Conservation (phyloP, 1,140 invertebrate genomes). For the Drosophila navojoa region DNA sequence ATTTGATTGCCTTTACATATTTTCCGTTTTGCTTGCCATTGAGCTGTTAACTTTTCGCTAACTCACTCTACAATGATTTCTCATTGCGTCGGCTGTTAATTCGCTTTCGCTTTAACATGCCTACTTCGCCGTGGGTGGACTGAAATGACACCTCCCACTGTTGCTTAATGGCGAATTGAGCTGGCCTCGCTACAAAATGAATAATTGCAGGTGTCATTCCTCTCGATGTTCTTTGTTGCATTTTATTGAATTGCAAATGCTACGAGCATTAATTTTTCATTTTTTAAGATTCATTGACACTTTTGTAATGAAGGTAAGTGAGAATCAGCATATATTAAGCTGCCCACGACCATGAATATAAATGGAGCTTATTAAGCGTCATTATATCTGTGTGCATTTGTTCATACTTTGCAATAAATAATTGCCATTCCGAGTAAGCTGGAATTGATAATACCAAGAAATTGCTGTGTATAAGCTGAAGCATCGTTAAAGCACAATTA, state of each 20-base stretch:
- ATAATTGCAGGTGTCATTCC: not conserved
- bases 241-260: not conserved
- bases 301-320: slow-evolving; percentile 9
- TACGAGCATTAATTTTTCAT: not conserved
- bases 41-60: not conserved
- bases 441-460: not conserved
- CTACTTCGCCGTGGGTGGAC: not conserved
- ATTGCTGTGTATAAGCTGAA: no score
- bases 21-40: not conserved
- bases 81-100: not conserved
- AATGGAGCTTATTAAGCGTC: no score
- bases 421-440: not conserved
- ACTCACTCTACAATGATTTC: not conserved
- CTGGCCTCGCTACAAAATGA: not conserved
- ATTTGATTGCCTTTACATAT: not conserved
- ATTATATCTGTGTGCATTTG: not conserved
- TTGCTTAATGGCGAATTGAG: not conserved
- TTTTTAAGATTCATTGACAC: not conserved
- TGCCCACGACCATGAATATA: not conserved
- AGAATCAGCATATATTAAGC: not conserved
- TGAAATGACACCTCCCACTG: not conserved
- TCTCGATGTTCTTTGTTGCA: not conserved
- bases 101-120: not conserved
- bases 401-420: slow-evolving; percentile 1
- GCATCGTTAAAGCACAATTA: not conserved